These are phyloP conservation scores for Drosophila putrida DNA, from an alignment of 2,888 invertebrate species.

Conservation along the genomic window DNA sequence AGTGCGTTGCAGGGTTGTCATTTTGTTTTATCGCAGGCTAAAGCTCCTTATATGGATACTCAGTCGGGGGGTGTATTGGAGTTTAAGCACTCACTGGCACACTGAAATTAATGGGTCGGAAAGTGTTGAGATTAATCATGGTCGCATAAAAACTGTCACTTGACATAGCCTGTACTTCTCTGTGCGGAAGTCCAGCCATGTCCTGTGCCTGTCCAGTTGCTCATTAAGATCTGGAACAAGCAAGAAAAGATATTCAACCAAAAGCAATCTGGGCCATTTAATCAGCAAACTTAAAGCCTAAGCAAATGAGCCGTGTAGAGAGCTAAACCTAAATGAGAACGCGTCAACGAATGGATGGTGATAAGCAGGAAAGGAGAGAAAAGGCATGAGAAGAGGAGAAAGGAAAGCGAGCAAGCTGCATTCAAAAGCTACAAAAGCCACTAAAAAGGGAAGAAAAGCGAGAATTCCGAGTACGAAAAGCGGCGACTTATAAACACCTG, in stretches of 20 bases:
- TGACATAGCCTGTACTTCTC: slow-evolving; percentile 26
- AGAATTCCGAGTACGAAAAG: slow-evolving; percentile 18
- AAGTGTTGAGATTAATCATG: slow-evolving; percentile 82
- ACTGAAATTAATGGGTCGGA: slow-evolving; percentile 81
- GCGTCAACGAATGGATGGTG: slow-evolving; percentile 16
- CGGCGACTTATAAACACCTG: slow-evolving; percentile 55
- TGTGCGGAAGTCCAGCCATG: slow-evolving; percentile 26
- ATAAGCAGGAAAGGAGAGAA: slow-evolving; percentile 6
- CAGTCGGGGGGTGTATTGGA: slow-evolving; percentile 14
- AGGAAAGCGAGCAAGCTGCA: slow-evolving; percentile 30
- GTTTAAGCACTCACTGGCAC: slow-evolving; percentile 24
- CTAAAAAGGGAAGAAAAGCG: slow-evolving; percentile 16
- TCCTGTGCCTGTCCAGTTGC: slow-evolving; percentile 43
- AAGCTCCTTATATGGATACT: slow-evolving; percentile 7
- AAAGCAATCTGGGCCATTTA: slow-evolving; percentile 66
- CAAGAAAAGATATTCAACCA: slow-evolving; percentile 41
- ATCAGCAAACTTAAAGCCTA: slow-evolving; percentile 69
- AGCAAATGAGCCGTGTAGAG: slow-evolving; percentile 55
- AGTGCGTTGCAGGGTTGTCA: slow-evolving; percentile 37
- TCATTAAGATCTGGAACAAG: slow-evolving; percentile 70
- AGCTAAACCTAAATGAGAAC: slow-evolving; percentile 40
- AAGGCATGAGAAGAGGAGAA: slow-evolving; percentile 10
- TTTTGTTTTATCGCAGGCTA: slow-evolving; percentile 31
- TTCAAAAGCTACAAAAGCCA: slow-evolving; percentile 43
- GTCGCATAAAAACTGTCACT: slow-evolving; percentile 55